Percentiles rank a stretch among this genome's conserved stretches.
Evolutionary conservation across 2,797 vertebrate species (phyloP).

Genomic region (Neomorphus geoffroyi): DNA sequence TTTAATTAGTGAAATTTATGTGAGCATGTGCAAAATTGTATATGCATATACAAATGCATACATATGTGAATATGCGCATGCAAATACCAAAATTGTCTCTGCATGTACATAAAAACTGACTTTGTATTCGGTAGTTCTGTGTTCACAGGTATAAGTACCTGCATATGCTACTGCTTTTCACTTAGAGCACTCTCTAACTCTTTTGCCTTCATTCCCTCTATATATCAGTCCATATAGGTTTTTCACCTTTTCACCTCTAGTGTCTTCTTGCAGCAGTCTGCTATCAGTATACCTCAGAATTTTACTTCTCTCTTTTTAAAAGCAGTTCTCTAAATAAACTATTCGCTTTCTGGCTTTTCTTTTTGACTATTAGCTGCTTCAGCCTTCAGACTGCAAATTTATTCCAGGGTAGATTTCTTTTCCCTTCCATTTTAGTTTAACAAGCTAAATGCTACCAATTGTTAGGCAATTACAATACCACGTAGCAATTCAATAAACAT

Average conservation of each 20-base stretch:
- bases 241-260: not conserved
- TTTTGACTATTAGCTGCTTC: not conserved
- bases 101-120: not conserved
- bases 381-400: not conserved
- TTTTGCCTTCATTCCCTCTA: not conserved
- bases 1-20: not conserved
- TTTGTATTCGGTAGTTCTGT: not conserved
- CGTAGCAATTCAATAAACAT: not conserved
- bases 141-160: not conserved
- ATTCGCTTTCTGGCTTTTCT: not conserved
- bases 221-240: not conserved
- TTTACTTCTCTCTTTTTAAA: not conserved
- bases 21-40: not conserved
- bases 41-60: not conserved
- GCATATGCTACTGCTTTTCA: not conserved
- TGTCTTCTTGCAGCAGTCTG: not conserved
- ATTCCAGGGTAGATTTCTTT: not conserved
- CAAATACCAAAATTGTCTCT: not conserved
- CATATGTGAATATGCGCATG: not conserved
- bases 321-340: not conserved
- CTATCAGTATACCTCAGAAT: not conserved
- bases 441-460: not conserved
- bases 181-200: not conserved
- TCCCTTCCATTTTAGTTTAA: not conserved
- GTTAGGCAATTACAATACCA: not conserved